phyloP scores from a whole-genome alignment of 2,113 vertebrate species.

The Pachyramphus minor region DNA sequence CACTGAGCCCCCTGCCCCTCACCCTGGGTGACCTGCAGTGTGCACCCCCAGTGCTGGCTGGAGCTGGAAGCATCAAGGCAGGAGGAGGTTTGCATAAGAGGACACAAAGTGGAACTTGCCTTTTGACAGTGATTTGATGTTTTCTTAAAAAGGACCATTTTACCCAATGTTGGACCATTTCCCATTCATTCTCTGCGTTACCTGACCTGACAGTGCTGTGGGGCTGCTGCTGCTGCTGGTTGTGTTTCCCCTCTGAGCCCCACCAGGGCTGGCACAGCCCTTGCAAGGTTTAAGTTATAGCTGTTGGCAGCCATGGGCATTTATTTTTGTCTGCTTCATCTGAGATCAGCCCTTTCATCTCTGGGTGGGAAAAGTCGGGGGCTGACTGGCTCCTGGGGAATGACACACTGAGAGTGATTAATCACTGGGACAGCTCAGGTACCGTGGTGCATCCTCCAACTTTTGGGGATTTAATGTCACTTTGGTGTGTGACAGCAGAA shows the following conservation, averaged over 20 bases:
- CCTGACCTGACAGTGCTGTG: rapidly evolving
- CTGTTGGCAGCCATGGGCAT: neutral
- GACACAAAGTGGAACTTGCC: neutral
- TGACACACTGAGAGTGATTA: too few relatives aligned
- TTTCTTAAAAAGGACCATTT: neutral
- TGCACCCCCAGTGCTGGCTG: neutral
- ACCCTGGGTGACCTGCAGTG: rapidly evolving
- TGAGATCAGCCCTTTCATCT: neutral
- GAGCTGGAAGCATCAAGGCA: neutral
- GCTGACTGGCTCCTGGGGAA: neutral
- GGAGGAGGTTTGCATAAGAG: neutral
- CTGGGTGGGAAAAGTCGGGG: neutral
- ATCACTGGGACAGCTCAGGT: neutral
- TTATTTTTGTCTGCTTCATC: neutral
- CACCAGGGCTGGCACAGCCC: neutral
- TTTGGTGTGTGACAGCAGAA: neutral
- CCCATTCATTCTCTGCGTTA: neutral
- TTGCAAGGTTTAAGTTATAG: neutral
- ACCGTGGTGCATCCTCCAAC: neutral
- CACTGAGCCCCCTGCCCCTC: neutral
- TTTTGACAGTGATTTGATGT: neutral
- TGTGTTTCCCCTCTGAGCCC: neutral
- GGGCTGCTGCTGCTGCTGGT: neutral
- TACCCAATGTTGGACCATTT: neutral
- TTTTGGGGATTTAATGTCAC: neutral